Percentiles rank a stretch among this genome's conserved stretches.
phyloP scores from a whole-genome alignment of 2,113 vertebrate genomes.

The Erythrocercus mccallii region DNA sequence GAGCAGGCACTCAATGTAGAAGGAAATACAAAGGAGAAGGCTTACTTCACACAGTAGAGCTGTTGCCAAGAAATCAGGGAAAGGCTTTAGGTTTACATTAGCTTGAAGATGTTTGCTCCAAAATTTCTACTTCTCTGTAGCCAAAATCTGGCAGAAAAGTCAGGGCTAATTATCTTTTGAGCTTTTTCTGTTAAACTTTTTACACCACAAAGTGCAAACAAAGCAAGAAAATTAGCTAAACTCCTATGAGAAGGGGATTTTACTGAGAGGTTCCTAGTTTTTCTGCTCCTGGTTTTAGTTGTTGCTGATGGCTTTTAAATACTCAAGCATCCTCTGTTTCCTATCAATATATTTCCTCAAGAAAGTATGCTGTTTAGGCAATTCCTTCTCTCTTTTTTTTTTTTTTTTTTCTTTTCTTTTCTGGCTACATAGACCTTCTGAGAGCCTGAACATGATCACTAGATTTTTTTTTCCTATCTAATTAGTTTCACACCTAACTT shows the following conservation, averaged over 20 bases:
- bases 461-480: background rate
- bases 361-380: background rate
- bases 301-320: background rate
- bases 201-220: background rate
- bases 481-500: background rate
- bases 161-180: background rate
- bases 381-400: background rate
- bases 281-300: background rate
- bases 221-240: background rate
- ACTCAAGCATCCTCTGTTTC: background rate
- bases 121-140: background rate
- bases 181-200: background rate
- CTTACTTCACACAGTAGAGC: background rate
- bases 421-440: background rate
- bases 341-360: background rate
- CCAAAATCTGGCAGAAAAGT: background rate
- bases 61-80: background rate
- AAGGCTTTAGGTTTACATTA: background rate
- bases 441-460: background rate
- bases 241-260: background rate
- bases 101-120: background rate
- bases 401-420: fast-evolving
- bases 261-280: background rate
- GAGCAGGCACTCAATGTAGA: background rate
- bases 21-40: background rate